phyloP scores from a whole-genome alignment of 2,797 vertebrate genomes.

The Aplochiton taeniatus region DNA sequence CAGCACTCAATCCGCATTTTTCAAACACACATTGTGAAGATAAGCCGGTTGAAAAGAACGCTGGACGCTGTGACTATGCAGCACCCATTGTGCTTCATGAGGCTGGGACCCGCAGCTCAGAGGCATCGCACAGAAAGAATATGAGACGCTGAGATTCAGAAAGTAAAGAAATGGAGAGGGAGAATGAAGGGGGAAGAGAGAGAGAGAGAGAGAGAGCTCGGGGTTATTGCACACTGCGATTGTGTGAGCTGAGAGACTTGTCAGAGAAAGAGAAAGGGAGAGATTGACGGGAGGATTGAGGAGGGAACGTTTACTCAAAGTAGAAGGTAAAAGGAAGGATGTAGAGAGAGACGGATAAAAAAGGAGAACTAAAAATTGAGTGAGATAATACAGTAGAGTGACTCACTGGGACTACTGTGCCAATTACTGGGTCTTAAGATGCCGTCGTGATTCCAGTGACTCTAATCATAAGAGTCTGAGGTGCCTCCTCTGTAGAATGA shows the following conservation, averaged over 20 bases:
- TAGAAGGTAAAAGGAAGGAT: too few relatives aligned
- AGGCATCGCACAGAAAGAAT: conserved; percentile 1
- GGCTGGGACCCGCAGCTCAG: not conserved
- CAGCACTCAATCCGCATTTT: conserved; percentile 10
- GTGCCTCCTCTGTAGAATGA: too few relatives aligned
- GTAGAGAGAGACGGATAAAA: too few relatives aligned
- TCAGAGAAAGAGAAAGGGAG: not conserved
- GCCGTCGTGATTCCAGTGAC: too few relatives aligned
- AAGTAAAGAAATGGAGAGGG: not conserved
- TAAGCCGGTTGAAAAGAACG: conserved; percentile 4
- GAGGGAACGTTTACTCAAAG: too few relatives aligned
- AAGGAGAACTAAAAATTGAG: too few relatives aligned
- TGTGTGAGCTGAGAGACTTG: too few relatives aligned
- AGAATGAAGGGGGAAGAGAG: not conserved
- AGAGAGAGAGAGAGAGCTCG: not conserved
- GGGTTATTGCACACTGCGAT: not conserved
- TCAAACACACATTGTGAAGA: conserved; percentile 12
- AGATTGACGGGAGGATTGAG: too few relatives aligned
- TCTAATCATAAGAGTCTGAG: too few relatives aligned
- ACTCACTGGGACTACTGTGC: too few relatives aligned
- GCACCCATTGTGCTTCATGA: not conserved
- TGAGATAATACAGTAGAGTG: too few relatives aligned
- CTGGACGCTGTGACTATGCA: not conserved
- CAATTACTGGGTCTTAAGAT: too few relatives aligned
- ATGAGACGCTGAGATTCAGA: not conserved